Percentiles rank a stretch among this genome's conserved stretches.
phyloP scores from a whole-genome alignment of 2,113 vertebrate species.

The Heteronetta atricapilla region DNA sequence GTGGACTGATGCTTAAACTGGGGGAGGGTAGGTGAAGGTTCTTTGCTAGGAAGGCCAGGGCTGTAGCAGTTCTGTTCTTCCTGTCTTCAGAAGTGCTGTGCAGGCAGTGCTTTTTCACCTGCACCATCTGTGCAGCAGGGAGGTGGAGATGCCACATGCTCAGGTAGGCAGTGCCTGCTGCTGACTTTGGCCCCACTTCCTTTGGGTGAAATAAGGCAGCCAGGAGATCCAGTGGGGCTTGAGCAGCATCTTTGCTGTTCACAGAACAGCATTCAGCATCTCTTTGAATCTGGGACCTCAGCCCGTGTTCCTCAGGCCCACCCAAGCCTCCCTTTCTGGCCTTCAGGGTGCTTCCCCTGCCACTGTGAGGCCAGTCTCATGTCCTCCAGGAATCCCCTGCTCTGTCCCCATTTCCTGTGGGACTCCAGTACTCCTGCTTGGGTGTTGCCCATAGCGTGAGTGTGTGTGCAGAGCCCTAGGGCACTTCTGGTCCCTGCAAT shows the following conservation, averaged over 20 bases:
- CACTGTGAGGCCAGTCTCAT: background rate
- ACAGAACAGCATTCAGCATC: background rate
- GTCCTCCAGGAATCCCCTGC: background rate
- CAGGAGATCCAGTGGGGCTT: background rate
- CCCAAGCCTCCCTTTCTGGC: background rate
- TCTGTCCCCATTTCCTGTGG: accelerated
- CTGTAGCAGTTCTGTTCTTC: background rate
- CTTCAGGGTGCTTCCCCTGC: background rate
- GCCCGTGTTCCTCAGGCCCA: accelerated
- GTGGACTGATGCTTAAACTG: no score
- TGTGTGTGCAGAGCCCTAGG: background rate
- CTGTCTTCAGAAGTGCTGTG: background rate
- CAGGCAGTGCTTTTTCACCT: background rate
- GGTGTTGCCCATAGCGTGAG: background rate
- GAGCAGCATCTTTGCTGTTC: background rate
- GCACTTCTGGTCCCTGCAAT: background rate
- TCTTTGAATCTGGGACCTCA: accelerated
- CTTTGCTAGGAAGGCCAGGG: background rate
- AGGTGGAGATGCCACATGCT: background rate
- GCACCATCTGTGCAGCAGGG: accelerated
- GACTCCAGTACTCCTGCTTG: background rate
- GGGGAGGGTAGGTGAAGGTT: background rate
- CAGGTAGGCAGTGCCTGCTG: background rate
- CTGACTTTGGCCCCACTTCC: background rate
- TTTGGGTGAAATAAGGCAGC: background rate